A percentile compares a stretch with the other conserved stretches of the same genome.
These are phyloP conservation scores for Nannoperca obscura DNA, from an alignment of 2,797 vertebrate genomes.

Conservation along the genomic window DNA sequence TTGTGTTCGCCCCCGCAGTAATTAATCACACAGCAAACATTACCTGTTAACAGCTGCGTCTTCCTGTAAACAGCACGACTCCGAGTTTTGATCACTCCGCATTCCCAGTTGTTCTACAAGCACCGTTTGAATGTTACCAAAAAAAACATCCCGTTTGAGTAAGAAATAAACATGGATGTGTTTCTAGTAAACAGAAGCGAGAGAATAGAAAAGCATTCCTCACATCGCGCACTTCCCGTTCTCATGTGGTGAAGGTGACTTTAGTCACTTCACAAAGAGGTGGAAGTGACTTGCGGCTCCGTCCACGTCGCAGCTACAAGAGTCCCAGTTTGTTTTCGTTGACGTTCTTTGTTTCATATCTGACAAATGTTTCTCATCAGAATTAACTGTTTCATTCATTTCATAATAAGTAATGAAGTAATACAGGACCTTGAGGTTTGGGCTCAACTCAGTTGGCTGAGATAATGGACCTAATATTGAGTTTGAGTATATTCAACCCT, in stretches of 20 bases:
- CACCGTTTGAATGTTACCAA: constrained; percentile 56
- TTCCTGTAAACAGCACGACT: constrained; percentile 82
- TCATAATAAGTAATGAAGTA: no score
- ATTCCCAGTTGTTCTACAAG: constrained; percentile 62
- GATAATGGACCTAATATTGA: neutral
- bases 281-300: constrained; percentile 50
- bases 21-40: constrained; percentile 67
- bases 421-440: no score
- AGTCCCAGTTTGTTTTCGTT: neutral
- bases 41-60: constrained; percentile 51
- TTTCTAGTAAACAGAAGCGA: constrained; percentile 58
- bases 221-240: constrained; percentile 72
- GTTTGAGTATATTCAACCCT: neutral
- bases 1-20: constrained; percentile 26
- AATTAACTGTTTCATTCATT: neutral
- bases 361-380: neutral
- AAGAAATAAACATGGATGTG: constrained; percentile 78
- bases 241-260: constrained; percentile 64
- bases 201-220: constrained; percentile 65
- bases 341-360: neutral
- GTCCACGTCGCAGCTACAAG: neutral
- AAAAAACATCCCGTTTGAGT: constrained; percentile 80
- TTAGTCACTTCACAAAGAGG: constrained; percentile 39
- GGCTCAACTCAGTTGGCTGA: neutral
- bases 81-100: constrained; percentile 67